phyloP scores from a whole-genome alignment of 2,797 vertebrate genomes.

The Chelmon rostratus region DNA sequence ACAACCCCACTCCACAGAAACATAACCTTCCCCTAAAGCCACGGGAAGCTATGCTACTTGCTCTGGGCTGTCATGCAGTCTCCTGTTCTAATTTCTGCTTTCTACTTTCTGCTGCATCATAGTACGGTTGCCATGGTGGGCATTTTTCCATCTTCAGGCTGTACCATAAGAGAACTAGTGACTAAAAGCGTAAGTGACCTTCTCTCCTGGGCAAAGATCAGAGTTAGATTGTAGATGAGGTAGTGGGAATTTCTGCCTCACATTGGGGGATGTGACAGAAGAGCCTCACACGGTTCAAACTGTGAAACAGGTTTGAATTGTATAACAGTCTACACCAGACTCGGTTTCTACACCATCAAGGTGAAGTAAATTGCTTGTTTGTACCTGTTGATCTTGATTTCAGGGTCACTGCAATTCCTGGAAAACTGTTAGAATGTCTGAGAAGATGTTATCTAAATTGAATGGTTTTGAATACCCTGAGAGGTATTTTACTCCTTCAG shows the following conservation, averaged over 20 bases:
- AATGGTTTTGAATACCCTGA: too few relatives aligned
- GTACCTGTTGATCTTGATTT: slow-evolving; percentile 4
- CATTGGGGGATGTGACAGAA: not conserved
- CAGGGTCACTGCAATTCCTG: too few relatives aligned
- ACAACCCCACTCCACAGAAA: slow-evolving; percentile 9
- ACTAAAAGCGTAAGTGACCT: slow-evolving; percentile 10
- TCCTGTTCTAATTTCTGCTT: slow-evolving; percentile 50
- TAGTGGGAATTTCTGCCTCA: not conserved
- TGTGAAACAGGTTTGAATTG: not conserved
- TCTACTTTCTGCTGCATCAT: slow-evolving; percentile 37
- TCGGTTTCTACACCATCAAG: not conserved
- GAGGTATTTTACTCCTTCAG: too few relatives aligned
- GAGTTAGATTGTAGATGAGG: not conserved
- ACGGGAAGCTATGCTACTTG: not conserved
- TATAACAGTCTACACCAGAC: too few relatives aligned
- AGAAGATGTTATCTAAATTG: too few relatives aligned
- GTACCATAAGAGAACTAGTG: not conserved
- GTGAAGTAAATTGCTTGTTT: not conserved
- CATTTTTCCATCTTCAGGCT: slow-evolving; percentile 46
- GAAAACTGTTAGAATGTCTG: too few relatives aligned
- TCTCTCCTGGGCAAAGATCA: slow-evolving; percentile 18
- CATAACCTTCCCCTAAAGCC: slow-evolving; percentile 7
- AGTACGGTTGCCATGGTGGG: slow-evolving; percentile 51
- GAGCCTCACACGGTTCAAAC: not conserved
- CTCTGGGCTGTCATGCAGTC: slow-evolving; percentile 1